phyloP scores from a whole-genome alignment of 2,113 vertebrate genomes.

The Pristiophorus japonicus region DNA sequence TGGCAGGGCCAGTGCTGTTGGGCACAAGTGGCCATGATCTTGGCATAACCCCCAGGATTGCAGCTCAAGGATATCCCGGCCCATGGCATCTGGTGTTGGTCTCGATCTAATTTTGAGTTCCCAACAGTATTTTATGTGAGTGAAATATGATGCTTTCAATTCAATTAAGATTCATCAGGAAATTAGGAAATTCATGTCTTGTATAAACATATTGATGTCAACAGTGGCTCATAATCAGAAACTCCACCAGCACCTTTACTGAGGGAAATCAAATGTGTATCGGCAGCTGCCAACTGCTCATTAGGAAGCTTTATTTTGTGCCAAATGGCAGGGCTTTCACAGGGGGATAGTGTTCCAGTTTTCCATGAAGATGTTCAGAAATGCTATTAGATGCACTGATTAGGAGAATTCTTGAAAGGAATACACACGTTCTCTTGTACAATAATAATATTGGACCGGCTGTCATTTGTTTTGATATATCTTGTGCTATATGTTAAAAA shows the following conservation, averaged over 20 bases:
- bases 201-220: neutral
- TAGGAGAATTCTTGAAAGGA: neutral
- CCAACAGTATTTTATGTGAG: neutral
- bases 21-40: neutral
- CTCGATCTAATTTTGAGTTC: neutral
- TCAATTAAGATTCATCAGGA: neutral
- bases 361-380: neutral
- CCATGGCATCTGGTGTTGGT: neutral
- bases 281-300: conserved; percentile 15
- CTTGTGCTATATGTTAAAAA: neutral
- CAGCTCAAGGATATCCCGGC: neutral
- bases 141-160: neutral
- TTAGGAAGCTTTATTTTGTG: neutral
- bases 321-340: neutral
- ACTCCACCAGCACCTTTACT: neutral
- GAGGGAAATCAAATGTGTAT: too few species aligned
- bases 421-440: neutral
- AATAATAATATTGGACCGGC: too few species aligned
- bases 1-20: neutral
- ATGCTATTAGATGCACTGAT: neutral
- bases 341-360: neutral
- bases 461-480: neutral
- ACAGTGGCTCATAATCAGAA: neutral
- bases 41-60: neutral
- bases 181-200: neutral